phyloP scores from a whole-genome alignment of 2,113 vertebrate genomes.

The Lasiurus borealis region DNA sequence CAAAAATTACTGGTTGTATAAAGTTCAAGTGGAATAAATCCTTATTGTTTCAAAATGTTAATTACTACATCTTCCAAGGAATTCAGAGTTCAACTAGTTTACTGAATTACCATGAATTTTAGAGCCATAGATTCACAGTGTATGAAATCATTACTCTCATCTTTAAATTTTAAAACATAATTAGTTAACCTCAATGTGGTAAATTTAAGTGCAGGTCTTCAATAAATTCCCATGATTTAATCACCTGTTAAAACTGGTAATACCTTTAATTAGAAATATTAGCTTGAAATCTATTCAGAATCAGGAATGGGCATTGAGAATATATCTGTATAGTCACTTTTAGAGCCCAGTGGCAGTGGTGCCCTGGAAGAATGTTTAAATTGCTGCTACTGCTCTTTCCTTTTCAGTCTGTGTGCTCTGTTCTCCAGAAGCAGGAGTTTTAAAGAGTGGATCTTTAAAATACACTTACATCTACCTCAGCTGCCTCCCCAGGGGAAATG shows the following conservation, averaged over 20 bases:
- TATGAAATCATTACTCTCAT: neutral
- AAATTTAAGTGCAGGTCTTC: conserved; percentile 32
- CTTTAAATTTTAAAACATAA: neutral
- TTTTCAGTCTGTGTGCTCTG: neutral
- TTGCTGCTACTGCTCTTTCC: neutral
- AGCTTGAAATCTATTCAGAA: conserved; percentile 41
- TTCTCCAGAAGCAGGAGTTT: neutral
- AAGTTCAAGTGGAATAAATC: neutral
- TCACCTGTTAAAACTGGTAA: neutral
- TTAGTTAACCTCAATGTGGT: neutral
- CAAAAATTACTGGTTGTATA: neutral
- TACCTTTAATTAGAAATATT: conserved; percentile 26
- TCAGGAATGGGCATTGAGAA: conserved; percentile 2
- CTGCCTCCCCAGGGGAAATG: conserved; percentile 37
- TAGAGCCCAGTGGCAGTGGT: neutral
- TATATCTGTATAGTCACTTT: neutral
- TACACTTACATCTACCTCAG: neutral
- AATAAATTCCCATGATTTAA: conserved; percentile 28
- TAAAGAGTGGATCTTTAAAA: conserved; percentile 12
- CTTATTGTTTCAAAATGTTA: conserved; percentile 33
- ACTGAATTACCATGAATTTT: conserved; percentile 17
- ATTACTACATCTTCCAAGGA: neutral
- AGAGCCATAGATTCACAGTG: neutral
- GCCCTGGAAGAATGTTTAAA: neutral
- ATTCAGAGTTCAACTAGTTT: neutral